phyloP scores from a whole-genome alignment of 2,113 vertebrate species.

The Litocranius walleri region DNA sequence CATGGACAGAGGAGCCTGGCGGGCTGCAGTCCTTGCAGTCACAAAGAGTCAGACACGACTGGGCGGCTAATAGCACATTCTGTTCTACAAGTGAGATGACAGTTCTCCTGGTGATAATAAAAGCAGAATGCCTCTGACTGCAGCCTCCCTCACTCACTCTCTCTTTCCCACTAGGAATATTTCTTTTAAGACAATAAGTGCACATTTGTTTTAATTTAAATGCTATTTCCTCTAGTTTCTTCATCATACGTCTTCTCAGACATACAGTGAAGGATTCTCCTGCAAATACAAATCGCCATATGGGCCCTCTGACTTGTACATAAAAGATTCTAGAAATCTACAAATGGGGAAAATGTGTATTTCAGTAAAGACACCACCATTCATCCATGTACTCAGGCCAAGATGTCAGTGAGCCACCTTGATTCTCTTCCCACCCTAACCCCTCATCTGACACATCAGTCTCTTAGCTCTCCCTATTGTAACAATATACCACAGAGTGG shows the following conservation, averaged over 20 bases:
- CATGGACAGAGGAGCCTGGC: not conserved
- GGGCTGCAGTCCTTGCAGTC: not conserved
- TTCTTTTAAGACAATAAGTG: not conserved
- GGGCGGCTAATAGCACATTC: not conserved
- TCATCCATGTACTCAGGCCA: not conserved
- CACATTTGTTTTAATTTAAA: not conserved
- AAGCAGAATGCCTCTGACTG: not conserved
- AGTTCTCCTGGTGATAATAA: not conserved
- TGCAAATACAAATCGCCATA: not conserved
- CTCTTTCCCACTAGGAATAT: not conserved
- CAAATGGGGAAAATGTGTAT: not conserved
- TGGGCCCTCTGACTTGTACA: not conserved
- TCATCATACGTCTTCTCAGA: not conserved
- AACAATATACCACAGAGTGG: not conserved
- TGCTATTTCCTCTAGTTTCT: not conserved
- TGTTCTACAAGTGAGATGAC: not conserved
- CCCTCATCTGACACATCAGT: not conserved
- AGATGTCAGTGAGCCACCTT: not conserved
- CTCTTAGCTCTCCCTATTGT: not conserved
- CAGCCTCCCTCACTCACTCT: not conserved
- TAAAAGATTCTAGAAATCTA: not conserved
- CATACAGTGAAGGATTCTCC: not conserved
- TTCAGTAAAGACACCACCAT: not conserved
- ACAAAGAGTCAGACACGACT: accelerated
- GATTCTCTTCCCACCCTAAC: not conserved